Evolutionary conservation across 37 sponge, comb jelly and placozoan species (phyloP).

Genomic region (Petrosia ficiformis): DNA sequence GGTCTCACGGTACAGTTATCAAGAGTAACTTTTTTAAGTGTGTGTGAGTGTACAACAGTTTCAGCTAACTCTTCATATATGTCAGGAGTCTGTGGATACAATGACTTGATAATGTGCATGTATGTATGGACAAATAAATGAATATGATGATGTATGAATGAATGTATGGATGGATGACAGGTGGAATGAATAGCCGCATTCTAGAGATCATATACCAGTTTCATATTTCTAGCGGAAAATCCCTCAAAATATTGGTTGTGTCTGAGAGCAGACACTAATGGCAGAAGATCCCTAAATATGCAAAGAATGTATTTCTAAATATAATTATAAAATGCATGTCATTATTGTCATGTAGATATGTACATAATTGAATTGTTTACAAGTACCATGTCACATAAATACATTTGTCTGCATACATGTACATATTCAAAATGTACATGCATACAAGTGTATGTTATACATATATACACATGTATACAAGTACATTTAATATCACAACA

Average conservation of each 20-base stretch:
- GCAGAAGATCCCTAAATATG: slow-evolving; percentile 49
- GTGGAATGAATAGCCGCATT: background rate
- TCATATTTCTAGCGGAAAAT: slow-evolving; percentile 25
- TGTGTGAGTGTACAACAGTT: slow-evolving; percentile 26
- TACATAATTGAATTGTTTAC: too few species aligned
- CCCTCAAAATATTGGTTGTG: slow-evolving; percentile 78
- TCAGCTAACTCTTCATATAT: slow-evolving; percentile 40
- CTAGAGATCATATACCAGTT: slow-evolving; percentile 14
- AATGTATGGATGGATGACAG: too few species aligned
- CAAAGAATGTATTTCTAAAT: too few species aligned
- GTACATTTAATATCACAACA: too few species aligned
- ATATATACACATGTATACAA: too few species aligned
- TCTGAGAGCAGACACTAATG: slow-evolving; percentile 57
- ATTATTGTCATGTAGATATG: too few species aligned
- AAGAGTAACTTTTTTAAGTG: slow-evolving; percentile 51
- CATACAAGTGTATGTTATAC: too few species aligned
- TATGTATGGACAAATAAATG: background rate
- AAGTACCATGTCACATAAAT: too few species aligned
- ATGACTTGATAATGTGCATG: too few species aligned
- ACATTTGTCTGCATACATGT: too few species aligned
- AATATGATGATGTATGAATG: background rate
- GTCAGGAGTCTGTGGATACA: slow-evolving; percentile 15
- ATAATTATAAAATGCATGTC: too few species aligned
- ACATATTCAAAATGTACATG: too few species aligned
- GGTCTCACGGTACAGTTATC: slow-evolving; percentile 49